Evolutionary conservation across 2,113 vertebrate species (phyloP).

Genomic region (Cyphotilapia sp.): DNA sequence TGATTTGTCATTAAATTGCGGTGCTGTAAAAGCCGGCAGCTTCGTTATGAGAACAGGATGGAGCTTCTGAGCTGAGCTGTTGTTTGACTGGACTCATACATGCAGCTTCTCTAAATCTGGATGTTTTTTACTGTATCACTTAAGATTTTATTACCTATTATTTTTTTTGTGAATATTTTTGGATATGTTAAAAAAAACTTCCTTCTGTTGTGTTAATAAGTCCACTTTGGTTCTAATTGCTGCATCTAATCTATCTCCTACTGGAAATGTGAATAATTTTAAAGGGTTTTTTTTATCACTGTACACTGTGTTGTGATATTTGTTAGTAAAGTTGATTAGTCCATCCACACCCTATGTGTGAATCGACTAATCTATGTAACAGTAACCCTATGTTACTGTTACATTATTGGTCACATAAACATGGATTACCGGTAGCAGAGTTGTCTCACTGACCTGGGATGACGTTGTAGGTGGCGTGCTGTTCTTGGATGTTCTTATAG

Average conservation of each 20-base stretch:
- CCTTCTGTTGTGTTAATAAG: not conserved
- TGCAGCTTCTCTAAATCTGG: not conserved
- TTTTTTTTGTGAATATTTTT: not conserved
- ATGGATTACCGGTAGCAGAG: not conserved
- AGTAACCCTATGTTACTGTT: not conserved
- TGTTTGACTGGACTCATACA: not conserved
- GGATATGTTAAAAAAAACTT: not conserved
- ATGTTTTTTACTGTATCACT: not conserved
- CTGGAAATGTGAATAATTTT: not conserved
- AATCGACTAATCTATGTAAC: not conserved
- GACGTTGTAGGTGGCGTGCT: conserved; percentile 77
- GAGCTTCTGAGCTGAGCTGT: not conserved
- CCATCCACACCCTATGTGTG: not conserved
- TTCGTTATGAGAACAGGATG: not conserved
- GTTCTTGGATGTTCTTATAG: conserved; percentile 64
- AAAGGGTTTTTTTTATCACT: not conserved
- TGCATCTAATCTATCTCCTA: not conserved
- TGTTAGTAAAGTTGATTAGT: not conserved
- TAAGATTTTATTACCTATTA: not conserved
- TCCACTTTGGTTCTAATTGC: not conserved
- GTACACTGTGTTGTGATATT: not conserved
- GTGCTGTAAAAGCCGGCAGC: not conserved
- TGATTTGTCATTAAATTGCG: conserved; percentile 24
- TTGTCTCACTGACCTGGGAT: conserved; percentile 79
- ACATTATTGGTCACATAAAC: not conserved